Base-by-base conservation (phyloP, 2,113 vertebrate genomes). In the Melanotaenia duboulayi region DNA sequence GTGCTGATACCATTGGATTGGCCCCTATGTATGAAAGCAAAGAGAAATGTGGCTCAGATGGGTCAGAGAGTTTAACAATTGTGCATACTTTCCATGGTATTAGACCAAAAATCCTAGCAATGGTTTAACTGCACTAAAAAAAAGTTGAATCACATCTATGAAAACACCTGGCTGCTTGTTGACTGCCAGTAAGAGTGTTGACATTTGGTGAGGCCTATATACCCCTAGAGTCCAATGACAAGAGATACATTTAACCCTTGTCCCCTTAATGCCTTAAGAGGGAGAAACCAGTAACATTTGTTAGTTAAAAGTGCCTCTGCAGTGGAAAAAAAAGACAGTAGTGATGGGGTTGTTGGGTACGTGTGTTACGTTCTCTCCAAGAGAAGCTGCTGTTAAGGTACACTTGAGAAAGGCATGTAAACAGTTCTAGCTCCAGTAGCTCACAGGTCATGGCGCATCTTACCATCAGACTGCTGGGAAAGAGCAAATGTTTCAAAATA, bases 161-260 rank as follows among this genome's bases (percentile, higher is more conserved):
- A 73, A 66, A 72, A 75, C 70, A 74, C 12, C 67, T 52, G 73
- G 32, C 46, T 22, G 52, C 64, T 71, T 37, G 54, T 55, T 28
- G 54, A 48, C 54, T 23, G 22, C 65, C 48, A 63, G 76, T 69
- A 40, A 78, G 64, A 78, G 25, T 23, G 16, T 22, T 12, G 32
- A 5, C 32, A 35, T 13, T 13, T 60, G 42, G 57, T 39, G 17
- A 61, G 23, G 4, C 54, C 22, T 48, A 22, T 37, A 10, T 61
- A 35, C 17, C 79, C 39, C 59, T 4, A 3, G 55, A 37, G 71
- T 35, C 52, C 44, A 44, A 52, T 44, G 70, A 57, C 16, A n/a
- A 14, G 10, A 14, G 51, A 65, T 9, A 12, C 68, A 51, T 71
- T 71, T 60, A 65, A 71, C 32, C 61, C 50, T 10, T 20, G 46